These are phyloP conservation scores for Thalassophryne amazonica DNA, from an alignment of 2,797 vertebrate species.

Conservation along the genomic window DNA sequence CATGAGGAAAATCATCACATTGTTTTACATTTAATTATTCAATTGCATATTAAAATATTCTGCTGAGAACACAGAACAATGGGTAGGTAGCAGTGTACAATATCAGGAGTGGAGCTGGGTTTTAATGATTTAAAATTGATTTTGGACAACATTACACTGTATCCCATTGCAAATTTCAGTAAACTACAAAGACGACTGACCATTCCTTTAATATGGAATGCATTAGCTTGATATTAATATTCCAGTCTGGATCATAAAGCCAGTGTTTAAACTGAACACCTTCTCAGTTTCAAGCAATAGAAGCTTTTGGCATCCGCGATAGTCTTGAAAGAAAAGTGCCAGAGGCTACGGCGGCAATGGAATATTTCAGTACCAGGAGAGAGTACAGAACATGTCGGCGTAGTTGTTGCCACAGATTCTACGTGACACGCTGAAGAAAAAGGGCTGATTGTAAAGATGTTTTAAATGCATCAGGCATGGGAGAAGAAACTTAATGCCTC, in stretches of 20 bases:
- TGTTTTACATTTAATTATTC: conserved; percentile 65
- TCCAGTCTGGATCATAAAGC: conserved; percentile 33
- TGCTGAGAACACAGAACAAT: conserved; percentile 32
- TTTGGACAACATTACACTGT: conserved; percentile 52
- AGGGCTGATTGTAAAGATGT: conserved; percentile 64
- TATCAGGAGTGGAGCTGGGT: conserved; percentile 33
- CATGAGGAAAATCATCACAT: conserved; percentile 43
- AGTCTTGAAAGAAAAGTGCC: conserved; percentile 56
- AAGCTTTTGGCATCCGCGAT: conserved; percentile 23
- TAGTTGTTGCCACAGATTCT: conserved; percentile 74
- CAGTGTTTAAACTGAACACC: conserved; percentile 42
- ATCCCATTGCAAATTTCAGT: conserved; percentile 52
- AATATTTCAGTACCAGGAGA: conserved; percentile 37
- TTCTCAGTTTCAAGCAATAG: conserved; percentile 26
- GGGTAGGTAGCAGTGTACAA: conserved; percentile 34
- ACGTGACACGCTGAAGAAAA: conserved; percentile 69
- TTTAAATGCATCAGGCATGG: conserved; percentile 70
- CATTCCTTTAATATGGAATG: conserved; percentile 25
- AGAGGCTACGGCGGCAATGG: conserved; percentile 22
- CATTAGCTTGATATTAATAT: conserved; percentile 46
- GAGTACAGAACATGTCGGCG: conserved; percentile 45
- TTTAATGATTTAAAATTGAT: conserved; percentile 66
- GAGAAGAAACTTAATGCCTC: conserved; percentile 70
- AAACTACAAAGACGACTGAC: conserved; percentile 61
- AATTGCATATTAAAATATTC: conserved; percentile 57